Evolutionary conservation across 2,797 vertebrate species (phyloP), one percentile per base, ranked within the genome.

Genomic region (Lacerta bilineata): DNA sequence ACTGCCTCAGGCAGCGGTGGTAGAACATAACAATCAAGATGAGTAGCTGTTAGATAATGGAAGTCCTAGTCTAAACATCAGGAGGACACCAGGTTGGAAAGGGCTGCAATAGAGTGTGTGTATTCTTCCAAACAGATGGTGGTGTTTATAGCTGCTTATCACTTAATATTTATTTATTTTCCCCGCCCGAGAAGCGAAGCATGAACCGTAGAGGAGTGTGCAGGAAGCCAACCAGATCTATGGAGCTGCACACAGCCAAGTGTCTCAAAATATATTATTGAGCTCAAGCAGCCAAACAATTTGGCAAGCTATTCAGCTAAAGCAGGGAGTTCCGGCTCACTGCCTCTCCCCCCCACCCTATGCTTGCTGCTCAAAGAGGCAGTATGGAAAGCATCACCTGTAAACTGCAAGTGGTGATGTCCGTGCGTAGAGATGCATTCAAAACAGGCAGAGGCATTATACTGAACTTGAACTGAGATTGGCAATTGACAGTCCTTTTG

Each of bases 321-420:
- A 94, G 90, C 91, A 89, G 89, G 88, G 74, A 33, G 93, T 95
- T 96, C 94, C 91, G 94, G 92, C 93, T 95, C 94, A 88, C 89
- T 94, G 94, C 91, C 84, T 88, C 91, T 93, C 86, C 50, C 20
- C 20, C 25, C 66, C 66, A 8, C 25, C 66, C 66, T 9, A 27
- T 0, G 8, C 66, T 18, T 55, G 50, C 50, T 55, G 50, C 50
- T 55, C 50, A 55, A 55, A 55, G 13, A 55, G 11, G 50, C 50
- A 55, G 50, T 55, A 55, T 55, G 50, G 50, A 55, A 55, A 88
- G 87, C 88, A 46, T 93, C 81, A 87, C 90, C 91, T 94, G 86
- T 75, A 88, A 72, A 90, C 25, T 89, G 87, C 90, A 89, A 90
- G 91, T 18, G 86, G 83, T 89, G 80, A 0, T 27, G 86, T 89